Conservation (phyloP, 2,113 vertebrate species). For the Pseudopodoces humilis region DNA sequence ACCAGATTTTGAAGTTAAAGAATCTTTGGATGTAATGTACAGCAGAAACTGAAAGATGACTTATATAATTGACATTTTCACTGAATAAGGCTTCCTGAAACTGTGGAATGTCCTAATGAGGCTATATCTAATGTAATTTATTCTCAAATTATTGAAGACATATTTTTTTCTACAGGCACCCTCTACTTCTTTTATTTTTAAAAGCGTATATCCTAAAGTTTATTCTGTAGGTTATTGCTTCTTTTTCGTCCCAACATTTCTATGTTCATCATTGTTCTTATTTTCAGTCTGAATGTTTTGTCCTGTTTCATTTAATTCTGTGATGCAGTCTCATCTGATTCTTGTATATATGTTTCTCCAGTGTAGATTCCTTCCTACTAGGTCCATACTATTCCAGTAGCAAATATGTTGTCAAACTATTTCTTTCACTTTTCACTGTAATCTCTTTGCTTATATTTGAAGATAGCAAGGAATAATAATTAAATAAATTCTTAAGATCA, state of each 20-base stretch:
- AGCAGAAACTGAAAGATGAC: conserved; percentile 15
- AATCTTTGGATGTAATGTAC: conserved; percentile 1
- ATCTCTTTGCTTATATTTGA: background rate
- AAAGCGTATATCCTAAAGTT: background rate
- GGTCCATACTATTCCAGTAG: background rate
- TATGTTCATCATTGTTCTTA: background rate
- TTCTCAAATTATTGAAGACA: background rate
- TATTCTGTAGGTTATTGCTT: background rate
- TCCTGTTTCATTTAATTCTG: background rate
- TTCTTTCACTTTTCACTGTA: background rate
- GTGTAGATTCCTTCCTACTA: background rate
- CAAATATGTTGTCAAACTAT: background rate
- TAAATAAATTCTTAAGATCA: background rate
- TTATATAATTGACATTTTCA: conserved; percentile 55
- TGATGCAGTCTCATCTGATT: background rate
- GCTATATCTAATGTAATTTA: background rate
- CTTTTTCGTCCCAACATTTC: background rate
- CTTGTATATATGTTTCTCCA: background rate
- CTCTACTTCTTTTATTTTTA: background rate
- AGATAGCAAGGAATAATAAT: background rate
- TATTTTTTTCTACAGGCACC: background rate
- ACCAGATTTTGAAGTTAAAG: conserved; percentile 40
- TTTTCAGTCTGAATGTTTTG: background rate
- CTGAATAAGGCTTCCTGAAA: conserved; percentile 20
- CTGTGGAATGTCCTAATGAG: background rate